Conservation (phyloP, 2,888 invertebrate genomes). For the Drosophila sordidula region DNA sequence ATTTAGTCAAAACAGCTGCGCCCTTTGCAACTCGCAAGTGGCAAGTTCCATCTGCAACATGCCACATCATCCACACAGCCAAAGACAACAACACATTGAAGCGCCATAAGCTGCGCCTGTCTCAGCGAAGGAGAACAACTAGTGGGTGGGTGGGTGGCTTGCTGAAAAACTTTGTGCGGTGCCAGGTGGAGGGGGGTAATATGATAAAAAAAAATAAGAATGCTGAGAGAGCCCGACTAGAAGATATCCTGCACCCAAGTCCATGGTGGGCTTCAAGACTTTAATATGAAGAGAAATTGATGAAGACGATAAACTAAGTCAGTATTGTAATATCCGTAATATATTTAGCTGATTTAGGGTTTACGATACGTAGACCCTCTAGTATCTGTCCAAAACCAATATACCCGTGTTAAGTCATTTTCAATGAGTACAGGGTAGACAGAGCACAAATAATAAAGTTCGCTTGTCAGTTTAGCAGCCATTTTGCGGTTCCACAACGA, state of each 20-base stretch:
- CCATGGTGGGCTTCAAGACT: too few relatives aligned
- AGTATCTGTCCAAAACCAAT: too few relatives aligned
- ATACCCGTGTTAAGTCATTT: neutral
- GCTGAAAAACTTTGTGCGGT: slow-evolving; percentile 34
- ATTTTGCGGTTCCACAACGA: slow-evolving; percentile 82
- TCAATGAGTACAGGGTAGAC: neutral
- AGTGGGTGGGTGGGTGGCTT: neutral
- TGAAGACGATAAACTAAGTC: too few relatives aligned
- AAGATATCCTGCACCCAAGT: neutral
- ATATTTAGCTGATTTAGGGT: too few relatives aligned
- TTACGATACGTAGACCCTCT: too few relatives aligned
- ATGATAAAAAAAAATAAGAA: slow-evolving; percentile 18
- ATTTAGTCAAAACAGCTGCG: slow-evolving; percentile 71
- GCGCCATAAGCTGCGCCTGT: slow-evolving; percentile 65
- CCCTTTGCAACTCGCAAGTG: slow-evolving; percentile 20
- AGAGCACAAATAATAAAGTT: slow-evolving; percentile 80
- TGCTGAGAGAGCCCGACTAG: neutral
- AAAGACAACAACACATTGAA: slow-evolving; percentile 66
- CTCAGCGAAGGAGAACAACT: slow-evolving; percentile 14
- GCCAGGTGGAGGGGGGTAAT: neutral
- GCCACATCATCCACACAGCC: slow-evolving; percentile 56
- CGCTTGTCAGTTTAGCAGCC: slow-evolving; percentile 85
- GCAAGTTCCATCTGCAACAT: slow-evolving; percentile 52
- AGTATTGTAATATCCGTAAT: too few relatives aligned
- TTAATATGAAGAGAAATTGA: too few relatives aligned